Base-by-base conservation (phyloP, 2,888 invertebrate species). In the Tenthredo amoena region DNA sequence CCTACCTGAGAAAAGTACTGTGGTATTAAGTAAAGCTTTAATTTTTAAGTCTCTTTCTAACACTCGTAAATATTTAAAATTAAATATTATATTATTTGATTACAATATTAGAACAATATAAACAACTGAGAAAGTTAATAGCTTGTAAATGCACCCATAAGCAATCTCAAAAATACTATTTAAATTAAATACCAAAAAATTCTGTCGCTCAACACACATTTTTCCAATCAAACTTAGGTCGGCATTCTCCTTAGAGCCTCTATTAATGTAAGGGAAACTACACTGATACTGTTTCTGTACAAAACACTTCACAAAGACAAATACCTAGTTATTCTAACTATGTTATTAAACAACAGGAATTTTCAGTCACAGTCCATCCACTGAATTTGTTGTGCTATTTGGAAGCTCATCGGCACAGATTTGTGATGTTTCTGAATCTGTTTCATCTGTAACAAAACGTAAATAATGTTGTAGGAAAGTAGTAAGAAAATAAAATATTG, bases 381-480 rank as follows among this genome's bases (percentile, higher is more conserved):
- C 58, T 62, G 62, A 40, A 43, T 83, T 83, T 83, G 68, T 83
- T 31, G 47, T 31, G 68, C 50, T 83, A 71, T 68, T 83, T 26
- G 83, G 68, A 47, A 71, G 43, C 34, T 90, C 91, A 76, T 91
- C 91, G 79, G 89, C 89, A 85, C 84, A 88, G 71, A 89, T 88
- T 21, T 89, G 83, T 79, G 90, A 90, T 55, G 88, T 87, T 43
- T 90, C 90, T 37, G 89, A 91, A 85, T 90, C 90, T 85, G 85
- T 88, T 71, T 88, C 88, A 88, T 89, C 91, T 91, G 90, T 86
- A 91, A 91, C 90, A 90, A 26, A 71, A 68, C n/a, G 34, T 71
- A 12, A 26, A 74, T 74, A 74, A 74, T 43, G 72, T 26, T 74
- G n/a, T 43, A 74, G 72, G 12, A 74, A 40, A 74, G 1, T 9